Evolutionary conservation across 2,888 invertebrate species (phyloP).

Genomic region (Belgica antarctica): DNA sequence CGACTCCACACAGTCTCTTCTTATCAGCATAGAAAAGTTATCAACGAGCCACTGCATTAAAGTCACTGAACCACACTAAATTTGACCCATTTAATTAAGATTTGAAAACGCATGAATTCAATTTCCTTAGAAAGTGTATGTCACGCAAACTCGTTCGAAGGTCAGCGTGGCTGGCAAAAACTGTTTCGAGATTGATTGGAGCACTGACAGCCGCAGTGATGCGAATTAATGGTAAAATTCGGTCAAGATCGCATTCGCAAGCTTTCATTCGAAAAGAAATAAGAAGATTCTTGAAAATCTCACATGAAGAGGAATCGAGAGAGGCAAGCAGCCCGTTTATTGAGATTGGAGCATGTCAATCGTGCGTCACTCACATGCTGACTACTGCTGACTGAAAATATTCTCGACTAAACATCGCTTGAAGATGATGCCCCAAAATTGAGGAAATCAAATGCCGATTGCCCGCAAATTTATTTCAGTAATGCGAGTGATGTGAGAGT

Average conservation of each 20-base stretch:
- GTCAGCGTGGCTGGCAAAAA: background rate
- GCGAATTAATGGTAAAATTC: background rate
- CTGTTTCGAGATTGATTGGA: background rate
- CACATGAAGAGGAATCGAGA: background rate
- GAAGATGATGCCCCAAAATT: background rate
- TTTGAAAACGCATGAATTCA: background rate
- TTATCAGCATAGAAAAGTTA: too few species aligned
- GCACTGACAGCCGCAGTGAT: too few species aligned
- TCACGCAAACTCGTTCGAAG: background rate
- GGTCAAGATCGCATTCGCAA: conserved; percentile 18
- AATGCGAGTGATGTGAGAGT: background rate
- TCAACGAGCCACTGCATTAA: too few species aligned
- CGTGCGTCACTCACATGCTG: background rate
- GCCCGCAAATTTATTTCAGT: background rate
- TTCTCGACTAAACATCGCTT: background rate
- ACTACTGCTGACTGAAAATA: too few species aligned
- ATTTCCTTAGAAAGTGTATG: too few species aligned
- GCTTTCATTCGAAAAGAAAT: background rate
- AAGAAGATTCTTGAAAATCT: conserved; percentile 9
- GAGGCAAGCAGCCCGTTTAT: background rate
- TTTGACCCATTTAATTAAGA: background rate
- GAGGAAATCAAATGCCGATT: conserved; percentile 16
- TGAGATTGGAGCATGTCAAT: background rate
- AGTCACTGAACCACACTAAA: too few species aligned
- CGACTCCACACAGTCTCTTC: too few species aligned